A percentile compares a stretch with the other conserved stretches of the same genome.
Evolutionary conservation across 64 coral and sea anemone species (phyloP).

Genomic region (Montipora capricornis): DNA sequence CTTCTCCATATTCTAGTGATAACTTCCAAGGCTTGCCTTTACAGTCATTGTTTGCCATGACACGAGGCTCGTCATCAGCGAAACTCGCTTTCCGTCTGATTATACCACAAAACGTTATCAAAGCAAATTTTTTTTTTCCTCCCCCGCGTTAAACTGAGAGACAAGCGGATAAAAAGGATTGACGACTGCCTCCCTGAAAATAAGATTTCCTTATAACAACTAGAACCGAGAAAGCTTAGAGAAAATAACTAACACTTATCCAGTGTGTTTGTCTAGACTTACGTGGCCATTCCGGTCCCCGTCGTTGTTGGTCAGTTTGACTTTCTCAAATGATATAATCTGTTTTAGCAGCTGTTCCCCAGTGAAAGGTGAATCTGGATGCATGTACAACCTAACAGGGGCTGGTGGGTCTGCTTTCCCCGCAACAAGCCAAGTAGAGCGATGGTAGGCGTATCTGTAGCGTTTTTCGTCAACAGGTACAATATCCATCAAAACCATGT

Average conservation of each 20-base stretch:
- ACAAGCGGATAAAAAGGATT: background rate
- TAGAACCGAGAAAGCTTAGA: background rate
- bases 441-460: slow-evolving; percentile 98
- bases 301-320: slow-evolving; percentile 98
- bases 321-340: slow-evolving; percentile 98
- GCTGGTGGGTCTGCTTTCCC: slow-evolving; percentile 97
- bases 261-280: slow-evolving; percentile 37
- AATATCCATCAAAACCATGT: slow-evolving; percentile 98
- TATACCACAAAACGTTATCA: background rate
- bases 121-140: background rate
- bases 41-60: background rate
- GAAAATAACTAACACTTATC: background rate
- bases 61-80: background rate
- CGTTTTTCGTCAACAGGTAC: slow-evolving; percentile 98
- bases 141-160: background rate
- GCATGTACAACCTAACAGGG: slow-evolving; percentile 96
- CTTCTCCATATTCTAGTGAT: too few relatives aligned
- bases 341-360: slow-evolving; percentile 98
- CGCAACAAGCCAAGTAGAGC: slow-evolving; percentile 97
- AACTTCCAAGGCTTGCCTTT: background rate
- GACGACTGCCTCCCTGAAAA: background rate
- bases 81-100: background rate
- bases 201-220: background rate
- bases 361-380: slow-evolving; percentile 97
- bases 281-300: slow-evolving; percentile 92